phyloP scores from a whole-genome alignment of 2,113 vertebrate species.

The Synodontis membranacea region DNA sequence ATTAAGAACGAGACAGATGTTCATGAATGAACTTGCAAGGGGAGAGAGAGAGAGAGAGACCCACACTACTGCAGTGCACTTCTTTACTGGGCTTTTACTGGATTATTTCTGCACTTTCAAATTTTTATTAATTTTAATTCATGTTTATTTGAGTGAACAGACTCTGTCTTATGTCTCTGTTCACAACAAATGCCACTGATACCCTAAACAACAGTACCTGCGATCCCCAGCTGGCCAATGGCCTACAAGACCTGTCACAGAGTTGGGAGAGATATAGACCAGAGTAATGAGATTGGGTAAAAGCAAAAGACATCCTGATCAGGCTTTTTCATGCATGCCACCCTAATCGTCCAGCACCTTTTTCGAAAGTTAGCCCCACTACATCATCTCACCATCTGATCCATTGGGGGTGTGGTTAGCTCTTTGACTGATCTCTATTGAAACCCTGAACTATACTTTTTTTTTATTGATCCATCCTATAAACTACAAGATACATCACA shows the following conservation, averaged over 20 bases:
- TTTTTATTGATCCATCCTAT: neutral
- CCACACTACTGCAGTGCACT: neutral
- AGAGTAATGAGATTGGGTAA: neutral
- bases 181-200: neutral
- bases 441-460: neutral
- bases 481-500: neutral
- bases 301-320: neutral
- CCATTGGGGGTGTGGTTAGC: neutral
- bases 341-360: neutral
- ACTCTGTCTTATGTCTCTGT: neutral
- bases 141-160: neutral
- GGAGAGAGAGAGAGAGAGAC: neutral
- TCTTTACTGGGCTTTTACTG: neutral
- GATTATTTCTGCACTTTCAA: neutral
- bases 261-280: neutral
- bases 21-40: neutral
- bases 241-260: neutral
- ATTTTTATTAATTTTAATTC: no score
- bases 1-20: slow-evolving; percentile 24
- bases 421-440: neutral
- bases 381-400: neutral
- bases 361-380: neutral
- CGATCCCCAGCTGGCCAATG: neutral
- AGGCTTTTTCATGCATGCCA: neutral
- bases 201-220: neutral